phyloP scores from a whole-genome alignment of 1,140 invertebrate species.

The Hylaeus anthracinus region DNA sequence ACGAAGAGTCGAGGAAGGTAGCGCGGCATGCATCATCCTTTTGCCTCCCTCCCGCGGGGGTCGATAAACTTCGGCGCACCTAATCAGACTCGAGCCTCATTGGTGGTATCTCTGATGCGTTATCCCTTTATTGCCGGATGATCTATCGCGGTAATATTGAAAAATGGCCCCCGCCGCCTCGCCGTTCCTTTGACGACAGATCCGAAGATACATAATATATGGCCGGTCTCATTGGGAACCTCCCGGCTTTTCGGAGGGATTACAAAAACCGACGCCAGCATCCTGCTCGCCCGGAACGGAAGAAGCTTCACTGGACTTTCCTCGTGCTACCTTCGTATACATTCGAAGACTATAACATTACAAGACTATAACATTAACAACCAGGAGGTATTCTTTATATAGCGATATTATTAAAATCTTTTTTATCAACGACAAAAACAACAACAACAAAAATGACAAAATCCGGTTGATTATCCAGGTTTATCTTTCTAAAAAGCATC shows the following conservation, averaged over 20 bases:
- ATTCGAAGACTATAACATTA: not conserved
- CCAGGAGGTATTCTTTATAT: too few species aligned
- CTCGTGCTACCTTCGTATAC: not conserved
- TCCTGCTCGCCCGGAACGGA: slow-evolving; percentile 16
- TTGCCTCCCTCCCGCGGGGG: slow-evolving; percentile 35
- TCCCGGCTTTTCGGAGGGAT: slow-evolving; percentile 49
- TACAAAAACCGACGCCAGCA: slow-evolving; percentile 44
- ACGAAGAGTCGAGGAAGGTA: slow-evolving; percentile 44
- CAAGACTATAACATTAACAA: too few species aligned
- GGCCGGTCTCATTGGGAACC: slow-evolving; percentile 45
- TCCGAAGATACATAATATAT: slow-evolving; percentile 63
- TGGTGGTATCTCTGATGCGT: slow-evolving; percentile 51
- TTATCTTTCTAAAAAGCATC: too few species aligned
- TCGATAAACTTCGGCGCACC: slow-evolving; percentile 59
- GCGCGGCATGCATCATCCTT: slow-evolving; percentile 57
- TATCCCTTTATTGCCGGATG: slow-evolving; percentile 66
- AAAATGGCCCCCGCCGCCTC: slow-evolving; percentile 59
- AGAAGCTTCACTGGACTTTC: not conserved
- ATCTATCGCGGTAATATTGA: slow-evolving; percentile 70
- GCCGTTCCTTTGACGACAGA: slow-evolving; percentile 58
- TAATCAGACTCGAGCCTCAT: slow-evolving; percentile 59
- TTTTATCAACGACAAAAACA: too few species aligned
- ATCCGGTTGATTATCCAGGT: too few species aligned
- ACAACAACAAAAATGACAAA: too few species aligned
- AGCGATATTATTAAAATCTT: too few species aligned